phyloP scores from a whole-genome alignment of 2,797 vertebrate species.

The Sparidentex hasta region DNA sequence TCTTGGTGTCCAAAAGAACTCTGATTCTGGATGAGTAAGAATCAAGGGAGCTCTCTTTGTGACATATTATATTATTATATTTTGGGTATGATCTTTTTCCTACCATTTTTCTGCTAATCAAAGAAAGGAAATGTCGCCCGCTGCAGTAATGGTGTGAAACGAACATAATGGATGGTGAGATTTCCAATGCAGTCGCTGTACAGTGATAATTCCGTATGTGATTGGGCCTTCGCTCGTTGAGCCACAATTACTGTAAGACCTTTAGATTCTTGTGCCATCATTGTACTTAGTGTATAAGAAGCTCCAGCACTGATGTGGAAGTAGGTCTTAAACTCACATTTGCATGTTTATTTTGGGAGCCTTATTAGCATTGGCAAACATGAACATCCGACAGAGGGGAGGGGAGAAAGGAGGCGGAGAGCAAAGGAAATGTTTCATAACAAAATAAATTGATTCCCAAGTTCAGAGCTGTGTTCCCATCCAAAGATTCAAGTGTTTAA shows the following conservation, averaged over 20 bases:
- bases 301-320: constrained; percentile 64
- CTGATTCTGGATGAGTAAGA: too few species aligned
- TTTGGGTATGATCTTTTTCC: background rate
- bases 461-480: constrained; percentile 53
- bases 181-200: constrained; percentile 1
- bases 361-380: constrained; percentile 79
- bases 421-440: constrained; percentile 60
- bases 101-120: background rate
- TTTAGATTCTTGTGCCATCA: constrained; percentile 38
- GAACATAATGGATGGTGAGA: background rate
- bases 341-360: constrained; percentile 78
- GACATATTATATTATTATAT: background rate
- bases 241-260: background rate
- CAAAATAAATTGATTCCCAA: constrained; percentile 59
- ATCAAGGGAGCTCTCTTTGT: background rate
- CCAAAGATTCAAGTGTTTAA: constrained; percentile 45
- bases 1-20: background rate
- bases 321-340: constrained; percentile 76
- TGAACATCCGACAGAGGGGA: constrained; percentile 49
- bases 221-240: constrained; percentile 4
- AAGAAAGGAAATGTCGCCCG: background rate
- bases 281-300: constrained; percentile 43
- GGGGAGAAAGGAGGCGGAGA: constrained; percentile 13
- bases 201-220: constrained; percentile 3
- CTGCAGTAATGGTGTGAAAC: background rate